These are phyloP conservation scores for Neotoxoptera formosana DNA, from an alignment of 1,140 invertebrate species.

Conservation along the genomic window DNA sequence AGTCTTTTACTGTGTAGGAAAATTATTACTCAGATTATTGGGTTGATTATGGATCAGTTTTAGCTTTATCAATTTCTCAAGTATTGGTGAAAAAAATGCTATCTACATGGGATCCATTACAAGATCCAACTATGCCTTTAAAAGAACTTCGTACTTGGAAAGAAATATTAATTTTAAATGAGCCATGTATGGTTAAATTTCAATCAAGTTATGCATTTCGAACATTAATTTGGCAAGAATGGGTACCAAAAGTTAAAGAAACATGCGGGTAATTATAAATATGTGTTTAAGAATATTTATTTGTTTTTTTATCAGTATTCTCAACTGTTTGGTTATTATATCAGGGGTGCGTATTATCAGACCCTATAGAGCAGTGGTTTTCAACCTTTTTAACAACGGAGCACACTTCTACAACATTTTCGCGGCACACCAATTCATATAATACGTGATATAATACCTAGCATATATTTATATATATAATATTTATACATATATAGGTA, in stretches of 20 bases:
- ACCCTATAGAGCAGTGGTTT: no score
- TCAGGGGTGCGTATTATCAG: neutral
- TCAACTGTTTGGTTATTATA: neutral
- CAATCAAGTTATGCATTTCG: conserved; percentile 47
- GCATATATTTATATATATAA: no score
- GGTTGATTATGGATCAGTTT: conserved; percentile 71
- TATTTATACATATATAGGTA: no score
- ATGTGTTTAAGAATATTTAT: neutral
- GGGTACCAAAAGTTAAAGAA: conserved; percentile 82
- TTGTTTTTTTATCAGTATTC: neutral
- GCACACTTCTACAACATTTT: no score
- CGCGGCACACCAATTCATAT: no score
- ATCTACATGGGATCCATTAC: conserved; percentile 77
- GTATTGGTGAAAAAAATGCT: conserved; percentile 75
- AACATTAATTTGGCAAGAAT: conserved; percentile 84
- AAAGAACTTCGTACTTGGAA: conserved; percentile 79
- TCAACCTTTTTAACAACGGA: no score
- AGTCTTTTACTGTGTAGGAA: conserved; percentile 62
- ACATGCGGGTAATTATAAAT: conserved; percentile 70
- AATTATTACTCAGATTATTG: conserved; percentile 71
- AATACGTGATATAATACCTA: no score
- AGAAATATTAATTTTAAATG: conserved; percentile 68
- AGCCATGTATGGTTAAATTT: conserved; percentile 43
- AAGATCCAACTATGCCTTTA: conserved; percentile 70
- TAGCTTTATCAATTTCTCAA: conserved; percentile 73